phyloP scores from a whole-genome alignment of 2,797 vertebrate species.

The Myotis vivesi region DNA sequence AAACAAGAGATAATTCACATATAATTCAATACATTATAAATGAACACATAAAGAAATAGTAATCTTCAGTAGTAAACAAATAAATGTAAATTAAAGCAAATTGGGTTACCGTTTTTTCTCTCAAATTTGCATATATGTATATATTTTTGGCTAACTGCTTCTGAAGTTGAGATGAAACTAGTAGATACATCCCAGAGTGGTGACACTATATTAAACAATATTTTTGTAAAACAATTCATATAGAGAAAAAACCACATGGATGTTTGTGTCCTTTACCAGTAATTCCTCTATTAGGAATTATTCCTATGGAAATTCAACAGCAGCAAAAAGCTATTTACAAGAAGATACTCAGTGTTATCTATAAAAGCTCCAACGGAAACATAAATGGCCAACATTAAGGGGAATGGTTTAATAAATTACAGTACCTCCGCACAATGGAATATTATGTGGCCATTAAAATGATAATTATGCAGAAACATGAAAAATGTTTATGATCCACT shows the following conservation, averaged over 20 bases:
- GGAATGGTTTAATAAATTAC: conserved; percentile 78
- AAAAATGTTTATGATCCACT: conserved; percentile 72
- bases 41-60: conserved; percentile 4
- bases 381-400: conserved; percentile 74
- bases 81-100: conserved; percentile 53
- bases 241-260: conserved; percentile 31
- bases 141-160: conserved; percentile 22
- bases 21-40: conserved; percentile 6
- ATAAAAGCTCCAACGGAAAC: conserved; percentile 68
- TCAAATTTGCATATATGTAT: conserved; percentile 17
- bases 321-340: conserved; percentile 68
- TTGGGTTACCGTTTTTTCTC: background rate
- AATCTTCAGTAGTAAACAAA: conserved; percentile 43
- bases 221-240: conserved; percentile 57
- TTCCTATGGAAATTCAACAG: conserved; percentile 65
- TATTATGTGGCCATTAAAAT: conserved; percentile 78
- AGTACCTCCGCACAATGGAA: conserved; percentile 74
- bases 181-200: conserved; percentile 10
- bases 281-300: conserved; percentile 68
- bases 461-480: conserved; percentile 75
- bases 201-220: conserved; percentile 32
- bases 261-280: conserved; percentile 40
- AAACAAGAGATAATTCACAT: conserved; percentile 39
- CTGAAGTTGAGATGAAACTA: conserved; percentile 2
- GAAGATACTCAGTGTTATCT: conserved; percentile 65